Base-by-base conservation (phyloP, 2,888 invertebrate species). In the Saturnia pavonia region DNA sequence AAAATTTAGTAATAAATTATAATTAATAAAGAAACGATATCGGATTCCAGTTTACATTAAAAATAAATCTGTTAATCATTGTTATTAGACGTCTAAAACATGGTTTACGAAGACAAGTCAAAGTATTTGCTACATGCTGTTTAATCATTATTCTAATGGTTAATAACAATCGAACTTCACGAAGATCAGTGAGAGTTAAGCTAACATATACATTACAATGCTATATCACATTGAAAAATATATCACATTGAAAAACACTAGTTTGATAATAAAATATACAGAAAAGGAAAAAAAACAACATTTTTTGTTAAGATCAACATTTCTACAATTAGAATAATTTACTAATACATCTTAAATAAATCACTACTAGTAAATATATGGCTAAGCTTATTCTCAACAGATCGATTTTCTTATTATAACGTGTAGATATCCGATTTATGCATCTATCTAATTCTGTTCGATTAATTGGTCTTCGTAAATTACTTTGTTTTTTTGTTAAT, bases 261-360 rank as follows among this genome's bases (percentile, higher is more conserved):
- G 34, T 34, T 34, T 6, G 34, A 34, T 4, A 34, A 34, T 34
- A 6, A 34, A 34, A 34, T 34, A 34, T 19, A 48, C 16, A 16
- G 19, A 48, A n/a, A 48, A 3, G 7, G 19, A 48, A 48, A 7
- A 19, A 48, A 48, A 7, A 19, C 19, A 48, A 48, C 19, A 43
- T 43, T 12, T 43, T 19, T 19, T 7, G 19, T 7, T 14, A 27
- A 40, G 22, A 65, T 40, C 9, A 12, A 65, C 65, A 63, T 65
- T 65, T 65, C 40, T 65, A n/a, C 40, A n/a, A 40, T 40, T 65
- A 65, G 65, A 40, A n/a, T 65, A 16, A 40, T 65, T 65, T 65
- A 34, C 40, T 7, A 40, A 19, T 65, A 11, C 11, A 19, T 65
- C 65, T 40, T 63, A 65, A 65, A 1, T 22, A 65, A 34, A 40